These are phyloP conservation scores for Karalla daura DNA, from an alignment of 2,797 vertebrate genomes.

Conservation along the genomic window DNA sequence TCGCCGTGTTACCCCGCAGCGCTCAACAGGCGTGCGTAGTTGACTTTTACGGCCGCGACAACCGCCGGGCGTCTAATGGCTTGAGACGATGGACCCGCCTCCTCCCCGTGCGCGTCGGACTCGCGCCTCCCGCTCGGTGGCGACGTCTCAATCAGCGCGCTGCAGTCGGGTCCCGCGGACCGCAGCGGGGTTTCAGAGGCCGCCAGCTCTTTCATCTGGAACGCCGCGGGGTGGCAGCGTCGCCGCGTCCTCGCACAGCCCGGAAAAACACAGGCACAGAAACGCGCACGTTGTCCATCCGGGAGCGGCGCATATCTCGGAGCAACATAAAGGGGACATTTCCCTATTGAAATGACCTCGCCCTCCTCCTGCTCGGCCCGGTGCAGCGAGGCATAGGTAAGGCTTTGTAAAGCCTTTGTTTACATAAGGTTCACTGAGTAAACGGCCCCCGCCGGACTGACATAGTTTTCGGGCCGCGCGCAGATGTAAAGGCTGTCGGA, in stretches of 20 bases:
- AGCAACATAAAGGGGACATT: conserved; percentile 21
- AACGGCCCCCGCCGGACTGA: background rate
- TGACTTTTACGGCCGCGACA: conserved; percentile 61
- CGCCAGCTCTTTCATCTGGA: conserved; percentile 37
- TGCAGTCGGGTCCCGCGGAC: background rate
- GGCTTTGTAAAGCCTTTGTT: conserved; percentile 7
- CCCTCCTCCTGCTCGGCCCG: conserved; percentile 11
- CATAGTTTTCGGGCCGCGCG: background rate
- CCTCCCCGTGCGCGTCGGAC: conserved; percentile 15
- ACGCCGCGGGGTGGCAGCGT: too few species aligned
- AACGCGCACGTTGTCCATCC: conserved; percentile 34
- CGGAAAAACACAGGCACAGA: conserved; percentile 19
- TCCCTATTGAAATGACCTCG: conserved; percentile 10
- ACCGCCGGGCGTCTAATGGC: conserved; percentile 47
- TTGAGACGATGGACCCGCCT: conserved; percentile 45
- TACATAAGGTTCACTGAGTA: conserved; percentile 5
- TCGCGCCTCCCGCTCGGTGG: conserved; percentile 12
- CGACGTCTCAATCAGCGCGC: conserved; percentile 15
- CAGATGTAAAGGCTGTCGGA: background rate
- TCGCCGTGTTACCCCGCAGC: conserved; percentile 45
- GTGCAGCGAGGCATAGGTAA: background rate
- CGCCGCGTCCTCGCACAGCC: too few species aligned
- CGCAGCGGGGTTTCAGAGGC: conserved; percentile 19
- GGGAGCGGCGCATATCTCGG: conserved; percentile 28
- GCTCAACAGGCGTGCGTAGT: conserved; percentile 58